Percentiles rank a stretch among this genome's conserved stretches.
These are phyloP conservation scores for Drosophila santomea DNA, from an alignment of 1,140 invertebrate species.

Conservation along the genomic window DNA sequence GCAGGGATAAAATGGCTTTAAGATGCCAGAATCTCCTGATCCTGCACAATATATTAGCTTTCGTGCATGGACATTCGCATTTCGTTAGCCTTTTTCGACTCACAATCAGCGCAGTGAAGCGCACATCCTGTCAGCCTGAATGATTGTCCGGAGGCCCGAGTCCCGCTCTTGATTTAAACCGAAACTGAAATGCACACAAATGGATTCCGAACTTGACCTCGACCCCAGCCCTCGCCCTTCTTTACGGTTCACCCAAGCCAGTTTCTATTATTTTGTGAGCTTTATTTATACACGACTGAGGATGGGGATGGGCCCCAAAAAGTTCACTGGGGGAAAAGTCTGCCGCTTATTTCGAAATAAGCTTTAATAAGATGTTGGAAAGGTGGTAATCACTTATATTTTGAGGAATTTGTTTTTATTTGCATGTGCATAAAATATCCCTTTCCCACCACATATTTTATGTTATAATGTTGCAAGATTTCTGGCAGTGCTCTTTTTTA, in stretches of 20 bases:
- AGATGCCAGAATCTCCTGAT: constrained; percentile 4
- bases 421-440: no score
- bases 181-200: constrained; percentile 81
- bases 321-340: constrained; percentile 5
- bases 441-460: neutral
- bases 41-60: constrained; percentile 26
- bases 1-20: constrained; percentile 16
- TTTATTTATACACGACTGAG: constrained; percentile 46
- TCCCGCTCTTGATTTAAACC: constrained; percentile 74
- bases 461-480: neutral
- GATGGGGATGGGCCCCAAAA: neutral
- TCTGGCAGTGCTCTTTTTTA: constrained; percentile 4
- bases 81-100: constrained; percentile 68
- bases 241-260: constrained; percentile 10
- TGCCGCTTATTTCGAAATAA: neutral
- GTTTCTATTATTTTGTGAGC: constrained; percentile 68
- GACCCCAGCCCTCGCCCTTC: neutral
- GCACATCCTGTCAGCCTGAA: constrained; percentile 79
- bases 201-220: constrained; percentile 72
- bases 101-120: constrained; percentile 79
- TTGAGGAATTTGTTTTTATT: no score
- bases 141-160: constrained; percentile 60
- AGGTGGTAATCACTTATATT: no score
- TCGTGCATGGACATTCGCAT: constrained; percentile 55
- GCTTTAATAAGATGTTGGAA: no score